Evolutionary conservation across 2,113 vertebrate genomes (phyloP).

Genomic region (Antechinus stuartii): DNA sequence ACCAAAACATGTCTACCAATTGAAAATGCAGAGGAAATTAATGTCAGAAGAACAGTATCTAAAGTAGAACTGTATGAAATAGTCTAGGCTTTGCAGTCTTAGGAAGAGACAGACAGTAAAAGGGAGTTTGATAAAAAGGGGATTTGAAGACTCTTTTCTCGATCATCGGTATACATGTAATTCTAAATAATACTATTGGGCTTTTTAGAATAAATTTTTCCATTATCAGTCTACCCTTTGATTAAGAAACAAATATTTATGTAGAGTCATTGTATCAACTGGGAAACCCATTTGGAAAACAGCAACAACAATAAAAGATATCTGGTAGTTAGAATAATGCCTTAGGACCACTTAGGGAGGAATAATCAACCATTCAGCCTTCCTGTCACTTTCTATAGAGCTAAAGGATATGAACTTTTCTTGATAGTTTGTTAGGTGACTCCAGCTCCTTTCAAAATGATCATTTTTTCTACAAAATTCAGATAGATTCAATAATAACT

Average conservation of each 20-base stretch:
- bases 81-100: slow-evolving; percentile 26
- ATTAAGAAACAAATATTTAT: background rate
- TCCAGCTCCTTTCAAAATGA: background rate
- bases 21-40: slow-evolving; percentile 8
- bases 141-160: background rate
- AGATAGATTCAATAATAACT: background rate
- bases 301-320: slow-evolving; percentile 3
- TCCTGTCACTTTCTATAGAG: background rate
- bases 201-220: slow-evolving; percentile 7
- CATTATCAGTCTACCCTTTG: slow-evolving; percentile 23
- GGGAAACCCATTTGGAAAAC: background rate
- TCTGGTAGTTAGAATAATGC: background rate
- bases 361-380: background rate
- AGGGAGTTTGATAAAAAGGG: background rate
- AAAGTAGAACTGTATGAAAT: background rate
- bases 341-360: background rate
- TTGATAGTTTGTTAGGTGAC: background rate
- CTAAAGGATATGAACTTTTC: slow-evolving; percentile 26
- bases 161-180: background rate
- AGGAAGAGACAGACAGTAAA: background rate
- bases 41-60: background rate
- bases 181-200: slow-evolving; percentile 1
- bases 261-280: background rate
- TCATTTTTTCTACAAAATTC: slow-evolving; percentile 2
- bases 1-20: slow-evolving; percentile 30